Evolutionary conservation across 2,888 invertebrate genomes (phyloP).

Genomic region (Lacanobia oleracea): DNA sequence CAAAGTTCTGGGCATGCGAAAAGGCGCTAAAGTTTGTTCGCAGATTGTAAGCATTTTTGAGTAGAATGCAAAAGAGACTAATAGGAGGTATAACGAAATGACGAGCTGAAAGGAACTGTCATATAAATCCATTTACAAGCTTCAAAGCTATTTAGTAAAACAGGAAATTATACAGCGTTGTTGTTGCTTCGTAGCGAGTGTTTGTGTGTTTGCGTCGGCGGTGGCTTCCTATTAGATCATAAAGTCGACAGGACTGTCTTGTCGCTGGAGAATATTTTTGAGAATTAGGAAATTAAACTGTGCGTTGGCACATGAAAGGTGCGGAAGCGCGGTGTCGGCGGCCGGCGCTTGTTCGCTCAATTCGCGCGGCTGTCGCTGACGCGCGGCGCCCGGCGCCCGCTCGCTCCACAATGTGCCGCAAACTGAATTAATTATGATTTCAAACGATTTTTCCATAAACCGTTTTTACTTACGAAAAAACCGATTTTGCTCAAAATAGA

Average conservation of each 20-base stretch:
- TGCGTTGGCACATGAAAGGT: slow-evolving; percentile 82
- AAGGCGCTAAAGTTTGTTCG: not conserved
- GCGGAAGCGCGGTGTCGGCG: slow-evolving; percentile 77
- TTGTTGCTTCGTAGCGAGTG: slow-evolving; percentile 77
- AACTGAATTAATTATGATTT: slow-evolving; percentile 67
- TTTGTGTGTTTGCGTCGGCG: slow-evolving; percentile 81
- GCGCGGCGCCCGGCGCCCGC: slow-evolving; percentile 35
- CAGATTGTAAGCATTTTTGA: slow-evolving; percentile 9
- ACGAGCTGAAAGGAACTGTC: slow-evolving; percentile 72
- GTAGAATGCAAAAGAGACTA: slow-evolving; percentile 31
- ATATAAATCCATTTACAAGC: slow-evolving; percentile 81
- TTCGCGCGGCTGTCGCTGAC: slow-evolving; percentile 69
- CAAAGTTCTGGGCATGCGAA: not conserved
- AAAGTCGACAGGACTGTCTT: slow-evolving; percentile 83
- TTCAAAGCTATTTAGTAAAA: slow-evolving; percentile 86
- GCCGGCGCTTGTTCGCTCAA: slow-evolving; percentile 62
- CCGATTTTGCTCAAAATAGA: slow-evolving; percentile 8
- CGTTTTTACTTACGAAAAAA: slow-evolving; percentile 10
- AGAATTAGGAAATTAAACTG: slow-evolving; percentile 89
- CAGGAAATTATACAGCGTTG: slow-evolving; percentile 87
- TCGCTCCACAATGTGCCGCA: slow-evolving; percentile 56
- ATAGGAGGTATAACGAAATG: slow-evolving; percentile 61
- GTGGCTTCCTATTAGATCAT: slow-evolving; percentile 88
- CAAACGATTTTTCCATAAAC: slow-evolving; percentile 43
- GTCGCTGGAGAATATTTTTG: slow-evolving; percentile 84